Conservation (phyloP, 30 jellyfish, hydroid and myxozoan species). For the Aurelia coerulea region DNA sequence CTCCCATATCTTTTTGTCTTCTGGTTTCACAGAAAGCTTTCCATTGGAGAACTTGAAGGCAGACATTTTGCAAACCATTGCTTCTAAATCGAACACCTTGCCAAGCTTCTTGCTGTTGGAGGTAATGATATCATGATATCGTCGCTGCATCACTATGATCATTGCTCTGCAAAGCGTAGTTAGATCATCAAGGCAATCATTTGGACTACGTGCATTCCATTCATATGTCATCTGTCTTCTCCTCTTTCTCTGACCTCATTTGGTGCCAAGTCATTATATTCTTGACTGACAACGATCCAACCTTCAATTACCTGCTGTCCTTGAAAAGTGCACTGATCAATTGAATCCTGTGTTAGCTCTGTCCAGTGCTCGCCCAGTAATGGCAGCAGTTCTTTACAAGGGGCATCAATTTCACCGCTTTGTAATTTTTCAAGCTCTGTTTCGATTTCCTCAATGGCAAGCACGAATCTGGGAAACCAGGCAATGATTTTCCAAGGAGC, state of each 20-base stretch:
- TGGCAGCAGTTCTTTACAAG: neutral
- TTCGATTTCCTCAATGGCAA: too few species aligned
- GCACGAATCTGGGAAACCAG: conserved; percentile 16
- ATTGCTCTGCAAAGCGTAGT: neutral
- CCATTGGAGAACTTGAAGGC: neutral
- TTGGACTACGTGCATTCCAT: conserved; percentile 24
- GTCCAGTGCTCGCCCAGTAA: neutral
- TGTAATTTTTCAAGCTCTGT: neutral
- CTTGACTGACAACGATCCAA: neutral
- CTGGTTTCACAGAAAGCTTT: neutral
- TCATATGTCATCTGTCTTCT: neutral
- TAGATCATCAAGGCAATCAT: conserved; percentile 30
- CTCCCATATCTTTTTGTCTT: conserved; percentile 33
- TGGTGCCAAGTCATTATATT: neutral
- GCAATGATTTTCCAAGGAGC: conserved; percentile 46
- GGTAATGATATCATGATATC: conserved; percentile 19
- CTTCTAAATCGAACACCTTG: conserved; percentile 22
- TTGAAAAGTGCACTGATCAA: conserved; percentile 11
- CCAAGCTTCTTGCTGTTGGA: neutral
- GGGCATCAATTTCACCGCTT: neutral
- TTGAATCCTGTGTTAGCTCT: neutral
- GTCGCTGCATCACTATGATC: neutral
- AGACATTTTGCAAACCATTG: neutral
- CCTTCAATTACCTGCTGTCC: neutral
- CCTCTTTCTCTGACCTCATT: neutral